Evolutionary conservation across 2,888 invertebrate species (phyloP), one percentile per base, ranked within the genome.

Genomic region (Malthinus seriepunctatus): DNA sequence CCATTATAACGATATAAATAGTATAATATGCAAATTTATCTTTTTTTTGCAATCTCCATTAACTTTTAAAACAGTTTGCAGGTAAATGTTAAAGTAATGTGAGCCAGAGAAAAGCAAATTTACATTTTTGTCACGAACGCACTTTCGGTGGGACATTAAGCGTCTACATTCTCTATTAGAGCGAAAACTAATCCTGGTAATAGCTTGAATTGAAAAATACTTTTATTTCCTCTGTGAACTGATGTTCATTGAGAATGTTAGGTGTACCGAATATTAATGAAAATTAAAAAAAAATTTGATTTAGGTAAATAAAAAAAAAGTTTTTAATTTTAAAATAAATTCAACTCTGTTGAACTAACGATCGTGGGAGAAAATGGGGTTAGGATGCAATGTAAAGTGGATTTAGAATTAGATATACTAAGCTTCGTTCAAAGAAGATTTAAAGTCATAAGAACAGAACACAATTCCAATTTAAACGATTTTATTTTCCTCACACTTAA

Each of bases 391-490:
- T 56, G 56, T 51, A 56, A 56, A 51, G 51, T 51, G 51, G 56
- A 56, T 56, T 56, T 56, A 38, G 51, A 51, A 23, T 46, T 51
- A 51, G 51, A 56, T 51, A 56, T 51, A 56, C 56, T 51, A 51
- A 44, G 32, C 45, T 46, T 50, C 46, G 51, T 51, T 46, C 51
- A 37, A 47, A 56, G 51, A 37, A 46, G 56, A 51, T 56, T 51
- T 46, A 11, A 51, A 51, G 56, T 56, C 39, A 46, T 51, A 56
- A 51, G 46, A 51, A 56, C 56, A 35, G 39, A 56, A 46, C 46
- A 51, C 47, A 56, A 23, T 56, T 56, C 51, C 51, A 38, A 37
- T 32, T 46, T 51, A 56, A 56, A 39, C 56, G 56, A 51, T 51
- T 56, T 56, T 38, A 38, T 51, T 51, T 39, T 51, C 23, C 35